These are phyloP conservation scores for Nomada hirtipes DNA, from an alignment of 2,888 invertebrate genomes.

Conservation along the genomic window DNA sequence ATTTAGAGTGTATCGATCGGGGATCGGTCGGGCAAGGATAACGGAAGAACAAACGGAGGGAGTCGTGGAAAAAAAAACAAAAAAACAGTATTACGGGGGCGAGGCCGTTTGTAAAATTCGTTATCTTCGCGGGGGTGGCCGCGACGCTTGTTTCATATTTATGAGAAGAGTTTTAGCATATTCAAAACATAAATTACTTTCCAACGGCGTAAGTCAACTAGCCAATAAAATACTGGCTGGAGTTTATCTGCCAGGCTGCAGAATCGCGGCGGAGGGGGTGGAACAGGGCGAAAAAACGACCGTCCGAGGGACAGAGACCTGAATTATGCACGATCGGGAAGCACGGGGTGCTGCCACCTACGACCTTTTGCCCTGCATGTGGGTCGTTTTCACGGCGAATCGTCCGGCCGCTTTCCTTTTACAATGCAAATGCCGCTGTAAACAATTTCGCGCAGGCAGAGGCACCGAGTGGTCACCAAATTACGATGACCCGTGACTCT, in stretches of 20 bases:
- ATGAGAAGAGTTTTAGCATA: slow-evolving; percentile 81
- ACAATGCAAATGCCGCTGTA: slow-evolving; percentile 72
- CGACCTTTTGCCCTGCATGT: slow-evolving; percentile 43
- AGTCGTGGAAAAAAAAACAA: slow-evolving; percentile 17
- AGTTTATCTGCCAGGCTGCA: slow-evolving; percentile 75
- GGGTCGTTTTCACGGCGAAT: slow-evolving; percentile 62
- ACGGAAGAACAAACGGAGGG: slow-evolving; percentile 10
- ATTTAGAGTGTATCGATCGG: slow-evolving; percentile 10
- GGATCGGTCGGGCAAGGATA: neutral
- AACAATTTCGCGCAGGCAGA: slow-evolving; percentile 44
- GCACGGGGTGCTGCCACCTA: slow-evolving; percentile 23
- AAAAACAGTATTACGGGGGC: slow-evolving; percentile 29
- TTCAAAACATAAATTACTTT: slow-evolving; percentile 81
- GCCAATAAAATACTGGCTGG: slow-evolving; percentile 79
- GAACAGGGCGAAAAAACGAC: slow-evolving; percentile 3
- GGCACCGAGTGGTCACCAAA: neutral
- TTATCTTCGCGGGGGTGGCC: slow-evolving; percentile 72
- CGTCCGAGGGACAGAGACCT: slow-evolving; percentile 42
- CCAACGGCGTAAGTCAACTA: slow-evolving; percentile 77
- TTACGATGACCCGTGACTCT: neutral
- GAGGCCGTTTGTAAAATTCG: slow-evolving; percentile 76
- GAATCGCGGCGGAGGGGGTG: slow-evolving; percentile 25
- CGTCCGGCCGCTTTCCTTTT: slow-evolving; percentile 64
- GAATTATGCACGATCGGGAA: slow-evolving; percentile 73
- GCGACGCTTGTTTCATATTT: slow-evolving; percentile 79